Conservation (phyloP, 2,113 vertebrate species). For the Macroglossus sobrinus region DNA sequence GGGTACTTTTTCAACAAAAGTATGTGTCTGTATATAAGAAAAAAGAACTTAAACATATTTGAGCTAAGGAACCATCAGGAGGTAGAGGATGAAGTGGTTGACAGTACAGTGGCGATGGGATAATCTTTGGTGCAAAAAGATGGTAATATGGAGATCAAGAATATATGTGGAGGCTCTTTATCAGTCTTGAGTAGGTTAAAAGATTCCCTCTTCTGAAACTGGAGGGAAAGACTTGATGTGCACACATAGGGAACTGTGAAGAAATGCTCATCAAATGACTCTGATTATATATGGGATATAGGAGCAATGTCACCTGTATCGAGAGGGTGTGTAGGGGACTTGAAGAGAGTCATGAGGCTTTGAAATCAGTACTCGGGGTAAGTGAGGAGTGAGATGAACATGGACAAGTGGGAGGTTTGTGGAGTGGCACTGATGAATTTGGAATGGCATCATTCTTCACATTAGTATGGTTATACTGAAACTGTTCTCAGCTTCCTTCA, state of each 20-base stretch:
- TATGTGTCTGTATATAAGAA: background rate
- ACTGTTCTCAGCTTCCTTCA: background rate
- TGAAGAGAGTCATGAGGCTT: background rate
- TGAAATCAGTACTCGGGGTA: background rate
- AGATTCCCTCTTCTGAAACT: background rate
- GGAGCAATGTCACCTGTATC: background rate
- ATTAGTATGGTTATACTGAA: background rate
- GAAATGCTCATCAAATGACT: background rate
- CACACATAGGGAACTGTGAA: background rate
- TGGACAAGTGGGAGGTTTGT: background rate
- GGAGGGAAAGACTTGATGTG: background rate
- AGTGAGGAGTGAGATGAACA: background rate
- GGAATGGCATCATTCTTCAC: background rate
- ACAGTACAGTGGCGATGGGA: background rate
- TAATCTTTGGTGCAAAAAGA: conserved; percentile 1
- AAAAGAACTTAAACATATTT: background rate
- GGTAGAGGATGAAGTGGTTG: background rate
- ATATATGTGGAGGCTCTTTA: background rate
- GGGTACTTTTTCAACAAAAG: background rate
- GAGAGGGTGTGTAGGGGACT: background rate
- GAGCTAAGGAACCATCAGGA: background rate
- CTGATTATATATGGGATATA: background rate
- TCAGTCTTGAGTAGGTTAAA: background rate
- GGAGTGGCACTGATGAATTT: background rate
- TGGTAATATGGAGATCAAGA: background rate